Evolutionary conservation across 2,797 vertebrate species (phyloP).

Genomic region (Enteromius unitaeniatus): DNA sequence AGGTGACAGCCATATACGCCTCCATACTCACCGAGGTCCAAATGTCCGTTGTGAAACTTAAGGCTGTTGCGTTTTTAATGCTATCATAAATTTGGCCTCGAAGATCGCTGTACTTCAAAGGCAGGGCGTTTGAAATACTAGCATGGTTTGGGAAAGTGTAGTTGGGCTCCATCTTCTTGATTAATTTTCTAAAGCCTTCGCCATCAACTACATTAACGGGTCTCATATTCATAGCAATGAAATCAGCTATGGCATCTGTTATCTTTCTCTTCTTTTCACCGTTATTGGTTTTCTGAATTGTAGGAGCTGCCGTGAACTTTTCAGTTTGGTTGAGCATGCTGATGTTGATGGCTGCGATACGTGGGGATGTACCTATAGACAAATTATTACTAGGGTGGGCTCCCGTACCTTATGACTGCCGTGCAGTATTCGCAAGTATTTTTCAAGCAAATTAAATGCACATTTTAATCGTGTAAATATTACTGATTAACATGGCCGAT

Average conservation of each 20-base stretch:
- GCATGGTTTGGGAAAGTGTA: conserved; percentile 10
- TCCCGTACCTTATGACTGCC: neutral
- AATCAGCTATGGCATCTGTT: neutral
- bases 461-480: no score
- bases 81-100: conserved; percentile 4
- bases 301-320: neutral
- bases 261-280: neutral
- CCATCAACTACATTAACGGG: conserved; percentile 6
- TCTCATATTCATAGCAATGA: conserved; percentile 2
- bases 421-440: no score
- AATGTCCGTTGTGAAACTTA: conserved; percentile 32
- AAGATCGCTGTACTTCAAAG: conserved; percentile 25
- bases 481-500: no score
- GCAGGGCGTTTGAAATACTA: conserved; percentile 6
- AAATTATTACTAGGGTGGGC: neutral
- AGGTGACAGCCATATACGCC: neutral
- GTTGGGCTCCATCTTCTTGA: conserved; percentile 14
- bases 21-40: conserved; percentile 1
- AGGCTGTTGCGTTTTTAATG: neutral
- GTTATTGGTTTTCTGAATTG: neutral
- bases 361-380: neutral
- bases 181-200: conserved; percentile 29
- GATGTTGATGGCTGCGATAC: neutral
- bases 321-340: neutral
- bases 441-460: no score